A percentile compares a stretch with the other conserved stretches of the same genome.
Conservation (phyloP, 2,113 vertebrate genomes). For the Tyto alba region DNA sequence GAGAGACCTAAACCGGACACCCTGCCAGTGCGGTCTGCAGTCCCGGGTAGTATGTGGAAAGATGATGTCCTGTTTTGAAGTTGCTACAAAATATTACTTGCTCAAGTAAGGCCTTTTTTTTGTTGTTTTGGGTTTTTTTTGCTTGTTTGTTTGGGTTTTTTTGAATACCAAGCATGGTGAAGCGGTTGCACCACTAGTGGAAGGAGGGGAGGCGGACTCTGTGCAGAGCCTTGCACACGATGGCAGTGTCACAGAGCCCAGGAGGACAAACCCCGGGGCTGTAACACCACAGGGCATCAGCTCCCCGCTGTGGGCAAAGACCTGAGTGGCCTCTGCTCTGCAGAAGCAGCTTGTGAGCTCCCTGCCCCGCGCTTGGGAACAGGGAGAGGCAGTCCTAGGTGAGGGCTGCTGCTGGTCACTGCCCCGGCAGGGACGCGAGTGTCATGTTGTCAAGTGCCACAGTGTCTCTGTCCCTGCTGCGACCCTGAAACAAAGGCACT, state of each 20-base stretch:
- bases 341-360: background rate
- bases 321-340: background rate
- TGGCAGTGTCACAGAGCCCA: too few species aligned
- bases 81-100: background rate
- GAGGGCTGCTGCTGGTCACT: background rate
- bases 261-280: background rate
- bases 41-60: too few species aligned
- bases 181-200: background rate
- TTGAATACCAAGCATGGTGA: background rate
- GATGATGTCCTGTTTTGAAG: background rate
- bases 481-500: background rate
- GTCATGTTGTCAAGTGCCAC: background rate
- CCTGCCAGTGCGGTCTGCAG: background rate
- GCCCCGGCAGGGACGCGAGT: background rate
- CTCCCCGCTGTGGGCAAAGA: background rate
- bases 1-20: background rate
- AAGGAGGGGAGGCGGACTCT: background rate
- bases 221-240: background rate
- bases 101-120: background rate
- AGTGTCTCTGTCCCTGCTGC: background rate
- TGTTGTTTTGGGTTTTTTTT: rapidly evolving
- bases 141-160: background rate
- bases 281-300: background rate
- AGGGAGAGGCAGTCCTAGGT: background rate
- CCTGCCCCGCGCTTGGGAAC: background rate